These are phyloP conservation scores for Megaceryle alcyon DNA, from an alignment of 2,797 vertebrate genomes.

Conservation along the genomic window DNA sequence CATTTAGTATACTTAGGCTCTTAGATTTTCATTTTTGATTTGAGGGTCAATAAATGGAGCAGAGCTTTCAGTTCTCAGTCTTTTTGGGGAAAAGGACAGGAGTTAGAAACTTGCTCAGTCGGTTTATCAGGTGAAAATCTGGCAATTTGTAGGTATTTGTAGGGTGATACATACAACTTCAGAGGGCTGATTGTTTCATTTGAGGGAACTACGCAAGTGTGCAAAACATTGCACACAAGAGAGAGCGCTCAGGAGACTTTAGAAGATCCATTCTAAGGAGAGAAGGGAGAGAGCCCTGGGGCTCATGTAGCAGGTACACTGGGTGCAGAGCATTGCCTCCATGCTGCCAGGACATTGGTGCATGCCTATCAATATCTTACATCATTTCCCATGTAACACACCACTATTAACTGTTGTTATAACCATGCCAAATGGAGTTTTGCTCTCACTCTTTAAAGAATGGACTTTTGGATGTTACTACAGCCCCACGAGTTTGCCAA, in stretches of 20 bases:
- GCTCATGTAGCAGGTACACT: not conserved
- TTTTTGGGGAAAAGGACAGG: not conserved
- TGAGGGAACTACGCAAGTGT: not conserved
- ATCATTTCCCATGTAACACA: not conserved
- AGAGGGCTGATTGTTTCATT: not conserved
- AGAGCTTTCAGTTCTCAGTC: not conserved
- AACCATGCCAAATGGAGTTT: not conserved
- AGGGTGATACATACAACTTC: not conserved
- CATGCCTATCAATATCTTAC: not conserved
- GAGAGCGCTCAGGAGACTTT: not conserved
- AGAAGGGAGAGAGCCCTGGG: not conserved
- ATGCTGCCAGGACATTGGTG: not conserved
- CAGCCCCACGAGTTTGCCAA: not conserved
- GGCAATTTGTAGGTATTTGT: not conserved
- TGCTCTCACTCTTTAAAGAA: not conserved
- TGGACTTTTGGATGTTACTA: not conserved
- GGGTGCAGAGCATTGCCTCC: not conserved
- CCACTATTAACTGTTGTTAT: not conserved
- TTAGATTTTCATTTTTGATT: not conserved
- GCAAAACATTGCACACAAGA: not conserved
- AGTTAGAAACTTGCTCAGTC: not conserved
- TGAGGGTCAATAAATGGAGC: accelerated
- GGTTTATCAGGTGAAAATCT: not conserved
- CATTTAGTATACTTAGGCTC: not conserved
- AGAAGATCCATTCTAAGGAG: not conserved